A percentile compares a stretch with the other conserved stretches of the same genome.
These are phyloP conservation scores for Triplophysa tibetana DNA, from an alignment of 2,113 vertebrate species.

Conservation along the genomic window DNA sequence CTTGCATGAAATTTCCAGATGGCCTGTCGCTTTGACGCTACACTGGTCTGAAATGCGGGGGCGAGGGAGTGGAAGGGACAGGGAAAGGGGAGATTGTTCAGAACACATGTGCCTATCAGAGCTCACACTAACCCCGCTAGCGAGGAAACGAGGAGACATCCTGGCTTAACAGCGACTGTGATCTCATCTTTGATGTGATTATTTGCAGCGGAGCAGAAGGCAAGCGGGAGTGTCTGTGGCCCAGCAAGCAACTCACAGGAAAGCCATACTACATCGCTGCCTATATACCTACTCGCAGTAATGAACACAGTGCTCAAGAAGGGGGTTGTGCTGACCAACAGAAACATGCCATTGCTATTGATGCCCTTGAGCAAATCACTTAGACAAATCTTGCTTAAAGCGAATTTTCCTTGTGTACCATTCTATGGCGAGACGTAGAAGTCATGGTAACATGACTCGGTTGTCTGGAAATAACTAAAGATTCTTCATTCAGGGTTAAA, in stretches of 20 bases:
- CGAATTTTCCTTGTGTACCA: not conserved
- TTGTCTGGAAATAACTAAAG: not conserved
- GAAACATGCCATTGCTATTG: not conserved
- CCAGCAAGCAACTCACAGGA: slow-evolving; percentile 9
- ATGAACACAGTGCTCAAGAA: no score
- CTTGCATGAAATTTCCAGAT: slow-evolving; percentile 35
- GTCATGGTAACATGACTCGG: no score
- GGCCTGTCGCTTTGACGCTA: slow-evolving; percentile 41
- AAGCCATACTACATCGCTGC: not conserved
- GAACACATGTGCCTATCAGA: slow-evolving; percentile 29
- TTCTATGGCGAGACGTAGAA: not conserved
- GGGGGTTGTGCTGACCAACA: not conserved
- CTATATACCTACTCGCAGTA: no score
- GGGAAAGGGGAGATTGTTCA: slow-evolving; percentile 36
- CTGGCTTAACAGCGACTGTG: slow-evolving; percentile 22
- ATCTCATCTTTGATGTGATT: slow-evolving; percentile 42
- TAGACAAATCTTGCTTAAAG: not conserved
- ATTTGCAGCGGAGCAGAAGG: slow-evolving; percentile 32
- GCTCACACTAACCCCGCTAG: not conserved
- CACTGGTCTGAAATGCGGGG: slow-evolving; percentile 15
- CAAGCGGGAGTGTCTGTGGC: not conserved
- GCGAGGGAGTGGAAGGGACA: slow-evolving; percentile 5
- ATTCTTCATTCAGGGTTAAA: not conserved
- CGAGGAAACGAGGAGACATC: not conserved
- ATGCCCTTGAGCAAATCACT: not conserved